These are phyloP conservation scores for Hydrozoanthus tunicans DNA, from an alignment of 64 coral and sea anemone species.

Conservation along the genomic window DNA sequence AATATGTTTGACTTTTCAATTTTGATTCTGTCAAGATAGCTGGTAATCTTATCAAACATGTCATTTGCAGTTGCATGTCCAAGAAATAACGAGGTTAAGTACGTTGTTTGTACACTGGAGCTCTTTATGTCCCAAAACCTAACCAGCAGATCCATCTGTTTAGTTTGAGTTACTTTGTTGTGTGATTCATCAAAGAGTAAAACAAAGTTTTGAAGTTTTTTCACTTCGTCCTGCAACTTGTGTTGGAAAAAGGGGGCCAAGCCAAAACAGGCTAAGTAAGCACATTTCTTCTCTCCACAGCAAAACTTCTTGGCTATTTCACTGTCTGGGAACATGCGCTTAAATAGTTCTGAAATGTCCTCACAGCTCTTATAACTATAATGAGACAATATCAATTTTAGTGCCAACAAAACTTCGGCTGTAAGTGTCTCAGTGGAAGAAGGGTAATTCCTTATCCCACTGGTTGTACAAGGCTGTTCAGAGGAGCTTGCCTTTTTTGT, in stretches of 20 bases:
- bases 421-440: slow-evolving; percentile 67
- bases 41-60: slow-evolving; percentile 52
- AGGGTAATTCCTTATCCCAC: slow-evolving; percentile 51
- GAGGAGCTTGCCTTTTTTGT: slow-evolving; percentile 11
- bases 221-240: slow-evolving; percentile 59
- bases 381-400: slow-evolving; percentile 72
- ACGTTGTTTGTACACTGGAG: slow-evolving; percentile 54
- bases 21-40: slow-evolving; percentile 44
- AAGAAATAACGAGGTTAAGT: slow-evolving; percentile 62
- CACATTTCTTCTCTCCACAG: slow-evolving; percentile 78
- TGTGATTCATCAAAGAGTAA: slow-evolving; percentile 49
- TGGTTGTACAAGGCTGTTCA: slow-evolving; percentile 39
- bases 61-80: slow-evolving; percentile 65
- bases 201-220: slow-evolving; percentile 45
- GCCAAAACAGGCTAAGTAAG: slow-evolving; percentile 77
- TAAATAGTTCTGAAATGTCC: slow-evolving; percentile 63
- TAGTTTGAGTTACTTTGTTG: slow-evolving; percentile 50
- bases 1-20: slow-evolving; percentile 59
- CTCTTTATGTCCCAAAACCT: slow-evolving; percentile 40
- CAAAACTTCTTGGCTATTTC: slow-evolving; percentile 62
- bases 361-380: slow-evolving; percentile 74
- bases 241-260: slow-evolving; percentile 59
- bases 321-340: slow-evolving; percentile 69
- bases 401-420: slow-evolving; percentile 67
- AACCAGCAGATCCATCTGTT: slow-evolving; percentile 43